Conservation (phyloP, 1,140 invertebrate species). For the Holotrichia oblita region DNA sequence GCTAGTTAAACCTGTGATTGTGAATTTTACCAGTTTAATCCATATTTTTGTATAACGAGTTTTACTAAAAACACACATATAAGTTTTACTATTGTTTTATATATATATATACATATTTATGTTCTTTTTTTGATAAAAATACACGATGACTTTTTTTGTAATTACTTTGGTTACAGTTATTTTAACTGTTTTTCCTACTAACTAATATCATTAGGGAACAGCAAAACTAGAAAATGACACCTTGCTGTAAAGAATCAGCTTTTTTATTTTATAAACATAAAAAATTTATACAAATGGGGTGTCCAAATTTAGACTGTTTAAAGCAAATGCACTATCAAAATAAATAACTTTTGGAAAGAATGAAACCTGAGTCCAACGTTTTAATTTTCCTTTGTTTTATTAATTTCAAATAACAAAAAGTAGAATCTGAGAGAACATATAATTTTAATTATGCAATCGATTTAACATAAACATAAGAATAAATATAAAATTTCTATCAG, state of each 20-base stretch:
- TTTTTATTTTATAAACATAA: too few relatives aligned
- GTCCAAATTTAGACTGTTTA: background rate
- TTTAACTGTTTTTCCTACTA: slow-evolving; percentile 12
- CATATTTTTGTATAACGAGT: slow-evolving; percentile 20
- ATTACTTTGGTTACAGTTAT: background rate
- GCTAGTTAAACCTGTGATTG: background rate
- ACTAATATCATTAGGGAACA: background rate
- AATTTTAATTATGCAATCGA: too few relatives aligned
- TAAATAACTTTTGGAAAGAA: too few relatives aligned
- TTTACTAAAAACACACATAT: background rate
- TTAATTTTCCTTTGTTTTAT: too few relatives aligned
- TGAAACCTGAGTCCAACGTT: too few relatives aligned
- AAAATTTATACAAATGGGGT: too few relatives aligned
- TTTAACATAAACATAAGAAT: too few relatives aligned
- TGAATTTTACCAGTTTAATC: slow-evolving; percentile 22
- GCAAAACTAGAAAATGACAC: too few relatives aligned
- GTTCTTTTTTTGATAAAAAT: slow-evolving; percentile 12
- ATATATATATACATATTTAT: background rate
- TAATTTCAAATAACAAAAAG: too few relatives aligned
- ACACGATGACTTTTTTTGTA: slow-evolving; percentile 9
- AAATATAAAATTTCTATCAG: too few relatives aligned
- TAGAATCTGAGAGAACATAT: too few relatives aligned
- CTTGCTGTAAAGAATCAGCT: too few relatives aligned
- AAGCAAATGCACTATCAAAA: background rate
- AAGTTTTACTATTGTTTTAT: background rate